phyloP scores from a whole-genome alignment of 2,113 vertebrate species.

The Takifugu flavidus region DNA sequence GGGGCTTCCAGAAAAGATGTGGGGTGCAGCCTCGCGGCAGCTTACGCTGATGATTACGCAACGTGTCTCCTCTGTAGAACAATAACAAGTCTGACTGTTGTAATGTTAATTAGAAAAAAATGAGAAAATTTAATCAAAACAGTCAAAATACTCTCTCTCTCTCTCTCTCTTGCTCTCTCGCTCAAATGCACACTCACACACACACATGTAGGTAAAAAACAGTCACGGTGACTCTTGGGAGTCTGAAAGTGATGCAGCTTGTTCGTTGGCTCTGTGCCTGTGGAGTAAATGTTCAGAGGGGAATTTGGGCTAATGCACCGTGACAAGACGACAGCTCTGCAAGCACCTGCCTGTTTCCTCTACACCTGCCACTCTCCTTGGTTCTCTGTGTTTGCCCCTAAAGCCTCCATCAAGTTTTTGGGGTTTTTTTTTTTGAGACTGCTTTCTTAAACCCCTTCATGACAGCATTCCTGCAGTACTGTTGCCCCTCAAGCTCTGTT shows the following conservation, averaged over 20 bases:
- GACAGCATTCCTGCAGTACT: not conserved
- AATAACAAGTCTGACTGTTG: too few relatives aligned
- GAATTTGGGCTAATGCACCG: slow-evolving; percentile 41
- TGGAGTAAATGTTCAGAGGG: slow-evolving; percentile 34
- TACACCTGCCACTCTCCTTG: slow-evolving; percentile 26
- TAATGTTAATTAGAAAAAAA: too few relatives aligned
- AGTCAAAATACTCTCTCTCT: too few relatives aligned
- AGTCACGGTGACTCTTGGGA: not conserved
- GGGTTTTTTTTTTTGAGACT: too few relatives aligned
- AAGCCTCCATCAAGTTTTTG: not conserved
- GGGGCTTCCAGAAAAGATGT: too few relatives aligned
- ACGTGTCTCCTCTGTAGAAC: too few relatives aligned
- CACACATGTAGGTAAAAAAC: not conserved
- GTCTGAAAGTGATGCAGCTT: slow-evolving; percentile 12
- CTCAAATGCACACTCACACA: too few relatives aligned
- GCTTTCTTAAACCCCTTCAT: not conserved
- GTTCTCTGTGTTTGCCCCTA: not conserved
- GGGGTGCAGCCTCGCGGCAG: too few relatives aligned
- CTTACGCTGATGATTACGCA: too few relatives aligned
- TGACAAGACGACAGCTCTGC: slow-evolving; percentile 18
- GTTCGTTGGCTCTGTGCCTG: slow-evolving; percentile 17
- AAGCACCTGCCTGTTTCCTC: slow-evolving; percentile 33
- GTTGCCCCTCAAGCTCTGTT: not conserved
- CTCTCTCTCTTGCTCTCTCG: too few relatives aligned
- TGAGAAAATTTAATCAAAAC: too few relatives aligned